Conservation (phyloP, 1,140 invertebrate genomes). For the Sesamia nonagrioides region DNA sequence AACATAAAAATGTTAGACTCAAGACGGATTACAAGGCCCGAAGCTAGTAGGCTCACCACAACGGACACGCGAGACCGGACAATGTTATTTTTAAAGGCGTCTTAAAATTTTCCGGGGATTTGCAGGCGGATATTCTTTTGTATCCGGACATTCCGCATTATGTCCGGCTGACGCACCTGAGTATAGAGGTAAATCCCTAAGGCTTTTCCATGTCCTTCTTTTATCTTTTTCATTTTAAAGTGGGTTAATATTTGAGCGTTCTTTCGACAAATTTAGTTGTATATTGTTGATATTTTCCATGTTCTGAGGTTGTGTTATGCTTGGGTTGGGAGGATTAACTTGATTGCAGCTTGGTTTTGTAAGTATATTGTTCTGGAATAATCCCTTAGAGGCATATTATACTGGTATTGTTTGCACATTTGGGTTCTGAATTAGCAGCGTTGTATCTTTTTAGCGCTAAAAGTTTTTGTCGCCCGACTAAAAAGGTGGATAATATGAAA, state of each 20-base stretch:
- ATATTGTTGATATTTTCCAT: slow-evolving; percentile 8
- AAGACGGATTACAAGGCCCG: slow-evolving; percentile 45
- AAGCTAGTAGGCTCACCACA: slow-evolving; percentile 39
- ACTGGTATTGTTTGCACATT: background rate
- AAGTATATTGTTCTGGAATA: slow-evolving; percentile 14
- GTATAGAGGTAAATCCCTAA: slow-evolving; percentile 35
- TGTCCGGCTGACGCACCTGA: slow-evolving; percentile 34
- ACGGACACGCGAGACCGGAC: slow-evolving; percentile 1
- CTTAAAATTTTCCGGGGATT: slow-evolving; percentile 49
- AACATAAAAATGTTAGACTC: slow-evolving; percentile 50
- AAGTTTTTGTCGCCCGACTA: background rate
- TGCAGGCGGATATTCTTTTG: slow-evolving; percentile 18
- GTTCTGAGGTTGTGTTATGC: background rate
- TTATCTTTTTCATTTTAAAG: slow-evolving; percentile 35
- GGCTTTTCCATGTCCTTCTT: background rate
- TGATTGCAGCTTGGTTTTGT: slow-evolving; percentile 3
- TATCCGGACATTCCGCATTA: slow-evolving; percentile 37
- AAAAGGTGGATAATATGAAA: background rate
- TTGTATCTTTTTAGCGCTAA: background rate
- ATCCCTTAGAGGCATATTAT: background rate
- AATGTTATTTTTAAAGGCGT: slow-evolving; percentile 36
- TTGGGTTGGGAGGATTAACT: background rate
- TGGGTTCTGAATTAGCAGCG: background rate
- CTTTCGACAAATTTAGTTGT: slow-evolving; percentile 14
- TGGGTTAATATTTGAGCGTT: slow-evolving; percentile 22